Conservation (phyloP, 2,797 vertebrate genomes). For the Ataeniobius toweri region DNA sequence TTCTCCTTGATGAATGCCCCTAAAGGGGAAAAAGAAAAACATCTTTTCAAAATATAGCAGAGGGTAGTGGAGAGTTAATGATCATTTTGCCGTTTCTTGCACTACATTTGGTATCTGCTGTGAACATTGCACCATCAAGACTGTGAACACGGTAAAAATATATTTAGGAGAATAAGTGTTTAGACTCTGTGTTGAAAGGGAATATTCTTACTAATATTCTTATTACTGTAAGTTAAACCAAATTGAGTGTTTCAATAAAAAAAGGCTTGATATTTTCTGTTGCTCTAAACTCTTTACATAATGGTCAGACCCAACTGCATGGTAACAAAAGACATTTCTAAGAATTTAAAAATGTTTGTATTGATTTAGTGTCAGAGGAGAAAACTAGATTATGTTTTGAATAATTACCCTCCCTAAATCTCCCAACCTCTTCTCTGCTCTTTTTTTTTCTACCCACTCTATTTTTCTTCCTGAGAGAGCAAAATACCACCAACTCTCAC, state of each 20-base stretch:
- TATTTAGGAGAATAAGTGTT: background rate
- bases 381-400: constrained; percentile 41
- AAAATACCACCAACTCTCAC: constrained; percentile 59
- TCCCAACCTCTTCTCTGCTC: constrained; percentile 17
- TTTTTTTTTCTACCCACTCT: constrained; percentile 55
- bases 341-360: constrained; percentile 24
- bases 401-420: constrained; percentile 45
- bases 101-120: constrained; percentile 10
- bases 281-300: background rate
- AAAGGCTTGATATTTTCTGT: background rate
- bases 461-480: constrained; percentile 46
- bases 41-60: constrained; percentile 36
- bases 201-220: background rate
- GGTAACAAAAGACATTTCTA: constrained; percentile 25
- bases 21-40: constrained; percentile 34
- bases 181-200: background rate
- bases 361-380: constrained; percentile 12
- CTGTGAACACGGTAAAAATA: constrained; percentile 9
- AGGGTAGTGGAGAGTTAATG: constrained; percentile 38
- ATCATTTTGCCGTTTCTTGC: constrained; percentile 24
- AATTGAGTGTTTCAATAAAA: background rate
- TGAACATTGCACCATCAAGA: constrained; percentile 18
- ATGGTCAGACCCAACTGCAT: constrained; percentile 9
- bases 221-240: background rate
- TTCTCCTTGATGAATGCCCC: constrained; percentile 55